Evolutionary conservation across 2,113 vertebrate genomes (phyloP), one percentile per base, ranked within the genome.

Genomic region (Salvelinus alpinus): DNA sequence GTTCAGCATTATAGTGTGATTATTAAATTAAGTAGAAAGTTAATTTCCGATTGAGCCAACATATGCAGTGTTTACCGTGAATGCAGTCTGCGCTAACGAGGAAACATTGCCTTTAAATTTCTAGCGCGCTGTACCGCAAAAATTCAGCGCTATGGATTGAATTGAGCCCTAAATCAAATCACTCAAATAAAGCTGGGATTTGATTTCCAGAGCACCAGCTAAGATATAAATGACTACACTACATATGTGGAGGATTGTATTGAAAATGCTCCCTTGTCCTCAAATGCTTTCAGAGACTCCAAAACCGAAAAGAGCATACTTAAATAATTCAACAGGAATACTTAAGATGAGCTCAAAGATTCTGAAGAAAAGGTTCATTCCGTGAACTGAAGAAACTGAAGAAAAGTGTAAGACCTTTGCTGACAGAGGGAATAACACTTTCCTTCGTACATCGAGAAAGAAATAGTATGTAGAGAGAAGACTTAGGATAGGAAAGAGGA

Each of bases 371-470:
- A 51, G 25, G 47, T 64, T 64, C 62, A 72, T 65, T 78, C 62
- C 25, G 20, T 47, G 75, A 31, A 38, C 72, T 81, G 79, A 82
- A 84, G 73, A 71, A 59, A 77, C 27, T 27, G 51, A 71, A 76
- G 27, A 73, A 67, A 57, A 73, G 29, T 54, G 8, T 20, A 16
- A 62, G 48, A 73, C 29, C 66, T 72, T 54, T 75, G 54, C 75
- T 84, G 84, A 82, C 75, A 84, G 75, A 62, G 64, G 79, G 70
- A 79, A 69, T 72, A 73, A 82, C 78, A 73, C 73, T 66, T 85
- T 60, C 34, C 72, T 84, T 64, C 27, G 76, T 64, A 77, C 65
- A 48, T 44, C 59, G 66, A 71, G 72, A 71, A 27, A 59, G 74
- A 87, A 47, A 80, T 80, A 77, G 76, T 78, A 89, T 80, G 27